Conservation (phyloP, 2,888 invertebrate species). For the Napeogenes inachia region DNA sequence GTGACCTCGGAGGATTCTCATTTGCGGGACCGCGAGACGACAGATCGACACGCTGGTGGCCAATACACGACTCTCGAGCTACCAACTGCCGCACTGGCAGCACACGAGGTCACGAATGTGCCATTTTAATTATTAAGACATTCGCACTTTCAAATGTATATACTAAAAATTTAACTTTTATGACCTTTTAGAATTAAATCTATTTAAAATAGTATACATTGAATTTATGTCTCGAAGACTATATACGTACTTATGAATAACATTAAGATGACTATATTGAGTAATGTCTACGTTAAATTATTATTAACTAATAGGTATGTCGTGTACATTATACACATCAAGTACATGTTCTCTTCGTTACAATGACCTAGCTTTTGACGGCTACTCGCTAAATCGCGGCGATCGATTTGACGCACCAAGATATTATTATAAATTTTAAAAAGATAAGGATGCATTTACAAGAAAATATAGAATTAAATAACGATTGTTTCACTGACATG, state of each 20-base stretch:
- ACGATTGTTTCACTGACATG: conserved; percentile 23
- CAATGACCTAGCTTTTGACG: conserved; percentile 3
- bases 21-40: conserved; percentile 50
- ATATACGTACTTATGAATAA: neutral
- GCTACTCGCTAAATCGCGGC: conserved; percentile 12
- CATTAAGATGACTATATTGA: conserved; percentile 52
- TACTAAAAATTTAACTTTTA: no score
- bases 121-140: no score
- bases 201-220: neutral
- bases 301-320: conserved; percentile 50
- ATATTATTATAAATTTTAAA: neutral
- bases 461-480: conserved; percentile 15
- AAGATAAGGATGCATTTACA: no score
- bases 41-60: conserved; percentile 19
- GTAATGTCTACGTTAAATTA: conserved; percentile 68
- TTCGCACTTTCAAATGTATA: no score
- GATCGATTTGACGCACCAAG: conserved; percentile 7
- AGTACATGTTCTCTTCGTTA: conserved; percentile 17
- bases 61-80: conserved; percentile 26
- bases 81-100: conserved; percentile 33
- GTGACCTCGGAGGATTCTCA: conserved; percentile 74
- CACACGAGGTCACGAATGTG: conserved; percentile 25
- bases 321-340: conserved; percentile 16
- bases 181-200: no score
- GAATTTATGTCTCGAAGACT: neutral